Percentiles rank a stretch among this genome's conserved stretches.
phyloP scores from a whole-genome alignment of 2,888 invertebrate genomes.

The Amblyjoppa proteus region DNA sequence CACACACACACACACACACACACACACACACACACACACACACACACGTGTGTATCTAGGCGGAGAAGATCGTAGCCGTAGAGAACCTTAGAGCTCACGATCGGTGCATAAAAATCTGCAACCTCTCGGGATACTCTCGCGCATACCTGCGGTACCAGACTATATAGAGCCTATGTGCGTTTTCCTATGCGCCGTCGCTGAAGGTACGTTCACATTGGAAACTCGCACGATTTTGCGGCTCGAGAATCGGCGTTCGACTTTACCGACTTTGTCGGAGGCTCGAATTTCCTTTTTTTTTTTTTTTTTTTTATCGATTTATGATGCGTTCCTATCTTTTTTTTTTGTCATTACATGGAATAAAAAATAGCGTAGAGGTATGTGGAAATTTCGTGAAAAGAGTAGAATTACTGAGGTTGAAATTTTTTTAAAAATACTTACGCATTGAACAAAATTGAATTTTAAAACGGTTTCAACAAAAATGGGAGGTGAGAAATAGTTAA shows the following conservation, averaged over 20 bases:
- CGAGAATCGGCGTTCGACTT: background rate
- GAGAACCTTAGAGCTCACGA: conserved; percentile 47
- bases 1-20: background rate
- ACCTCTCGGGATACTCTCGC: conserved; percentile 45
- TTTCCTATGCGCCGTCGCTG: conserved; percentile 34
- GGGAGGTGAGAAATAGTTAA: no score
- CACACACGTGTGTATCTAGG: background rate
- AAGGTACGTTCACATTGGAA: conserved; percentile 45
- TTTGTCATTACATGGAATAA: no score
- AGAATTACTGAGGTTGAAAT: no score
- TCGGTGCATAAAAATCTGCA: conserved; percentile 56
- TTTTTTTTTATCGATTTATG: background rate
- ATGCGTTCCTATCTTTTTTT: background rate
- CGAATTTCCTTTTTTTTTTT: background rate
- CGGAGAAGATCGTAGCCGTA: conserved; percentile 39
- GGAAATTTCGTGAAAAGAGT: no score
- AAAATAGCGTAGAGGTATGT: no score
- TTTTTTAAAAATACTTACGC: no score
- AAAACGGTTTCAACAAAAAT: no score
- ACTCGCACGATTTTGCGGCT: background rate
- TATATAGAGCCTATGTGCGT: conserved; percentile 29
- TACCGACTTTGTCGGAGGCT: background rate
- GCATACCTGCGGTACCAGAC: conserved; percentile 53
- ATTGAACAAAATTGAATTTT: no score
- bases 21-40: background rate